Conservation (phyloP, 2,888 invertebrate genomes). For the Dysmachus trigonus region DNA sequence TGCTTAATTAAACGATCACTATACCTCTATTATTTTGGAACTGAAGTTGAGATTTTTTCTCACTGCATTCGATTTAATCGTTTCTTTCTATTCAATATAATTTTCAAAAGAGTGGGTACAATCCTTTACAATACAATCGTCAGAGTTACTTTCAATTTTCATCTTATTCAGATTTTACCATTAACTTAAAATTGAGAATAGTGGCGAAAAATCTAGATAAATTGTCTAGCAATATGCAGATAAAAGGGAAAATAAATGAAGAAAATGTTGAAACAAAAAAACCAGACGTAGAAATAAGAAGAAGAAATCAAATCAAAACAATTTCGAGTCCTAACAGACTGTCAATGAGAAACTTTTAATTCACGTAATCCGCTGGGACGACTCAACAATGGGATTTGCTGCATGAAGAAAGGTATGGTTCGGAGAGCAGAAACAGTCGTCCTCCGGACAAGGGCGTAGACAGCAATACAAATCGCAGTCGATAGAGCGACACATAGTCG, state of each 20-base stretch:
- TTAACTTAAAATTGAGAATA: neutral
- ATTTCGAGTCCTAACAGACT: neutral
- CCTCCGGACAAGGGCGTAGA: neutral
- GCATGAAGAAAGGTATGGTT: neutral
- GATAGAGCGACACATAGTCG: neutral
- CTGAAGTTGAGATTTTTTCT: no score
- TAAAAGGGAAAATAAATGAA: neutral
- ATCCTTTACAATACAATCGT: no score
- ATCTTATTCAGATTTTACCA: neutral
- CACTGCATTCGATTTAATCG: no score
- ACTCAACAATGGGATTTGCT: neutral
- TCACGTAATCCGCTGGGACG: neutral
- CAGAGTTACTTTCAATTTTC: neutral
- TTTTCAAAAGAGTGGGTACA: neutral
- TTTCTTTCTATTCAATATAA: no score
- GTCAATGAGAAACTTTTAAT: neutral
- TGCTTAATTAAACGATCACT: no score
- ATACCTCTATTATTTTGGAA: no score
- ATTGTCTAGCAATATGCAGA: neutral
- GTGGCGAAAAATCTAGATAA: neutral
- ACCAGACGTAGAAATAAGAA: neutral
- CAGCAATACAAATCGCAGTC: neutral
- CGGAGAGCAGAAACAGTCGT: neutral
- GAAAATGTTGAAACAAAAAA: neutral
- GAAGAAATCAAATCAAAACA: neutral